These are phyloP conservation scores for Leptinotarsa peninsularis DNA, from an alignment of 2,888 invertebrate species.

Conservation along the genomic window DNA sequence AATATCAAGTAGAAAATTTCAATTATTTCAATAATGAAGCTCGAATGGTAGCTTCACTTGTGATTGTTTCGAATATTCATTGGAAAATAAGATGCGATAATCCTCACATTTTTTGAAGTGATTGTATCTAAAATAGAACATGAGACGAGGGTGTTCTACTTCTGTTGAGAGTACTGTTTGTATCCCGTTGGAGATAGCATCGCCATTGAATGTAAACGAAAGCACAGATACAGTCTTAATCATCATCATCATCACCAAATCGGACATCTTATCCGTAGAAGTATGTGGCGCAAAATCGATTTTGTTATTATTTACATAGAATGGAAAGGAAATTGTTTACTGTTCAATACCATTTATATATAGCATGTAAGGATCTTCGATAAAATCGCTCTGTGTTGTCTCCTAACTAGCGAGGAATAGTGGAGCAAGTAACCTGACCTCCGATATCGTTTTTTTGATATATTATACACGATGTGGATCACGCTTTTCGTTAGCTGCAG, in stretches of 20 bases:
- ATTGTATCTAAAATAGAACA: constrained; percentile 2
- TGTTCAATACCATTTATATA: constrained; percentile 44
- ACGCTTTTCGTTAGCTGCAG: constrained; percentile 36
- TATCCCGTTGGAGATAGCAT: constrained; percentile 14
- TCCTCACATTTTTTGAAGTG: too few relatives aligned
- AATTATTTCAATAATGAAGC: too few relatives aligned
- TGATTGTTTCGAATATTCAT: too few relatives aligned
- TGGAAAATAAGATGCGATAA: too few relatives aligned
- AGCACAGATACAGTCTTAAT: constrained; percentile 21
- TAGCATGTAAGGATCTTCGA: constrained; percentile 43
- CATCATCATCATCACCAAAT: constrained; percentile 28
- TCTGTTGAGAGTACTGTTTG: constrained; percentile 13
- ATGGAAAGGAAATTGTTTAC: constrained; percentile 43
- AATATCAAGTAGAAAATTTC: too few relatives aligned
- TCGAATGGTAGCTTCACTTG: too few relatives aligned
- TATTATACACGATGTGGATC: constrained; percentile 38
- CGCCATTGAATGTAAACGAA: constrained; percentile 1
- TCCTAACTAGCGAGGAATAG: constrained; percentile 35
- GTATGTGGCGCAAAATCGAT: constrained; percentile 43
- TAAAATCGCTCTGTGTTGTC: constrained; percentile 40
- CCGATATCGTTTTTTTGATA: constrained; percentile 33
- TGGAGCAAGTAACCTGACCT: constrained; percentile 39
- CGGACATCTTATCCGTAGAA: constrained; percentile 11
- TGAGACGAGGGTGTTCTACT: background rate
- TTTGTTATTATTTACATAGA: constrained; percentile 45